Conservation (phyloP, 2,797 vertebrate genomes). For the Hapalemur alaotrensis region DNA sequence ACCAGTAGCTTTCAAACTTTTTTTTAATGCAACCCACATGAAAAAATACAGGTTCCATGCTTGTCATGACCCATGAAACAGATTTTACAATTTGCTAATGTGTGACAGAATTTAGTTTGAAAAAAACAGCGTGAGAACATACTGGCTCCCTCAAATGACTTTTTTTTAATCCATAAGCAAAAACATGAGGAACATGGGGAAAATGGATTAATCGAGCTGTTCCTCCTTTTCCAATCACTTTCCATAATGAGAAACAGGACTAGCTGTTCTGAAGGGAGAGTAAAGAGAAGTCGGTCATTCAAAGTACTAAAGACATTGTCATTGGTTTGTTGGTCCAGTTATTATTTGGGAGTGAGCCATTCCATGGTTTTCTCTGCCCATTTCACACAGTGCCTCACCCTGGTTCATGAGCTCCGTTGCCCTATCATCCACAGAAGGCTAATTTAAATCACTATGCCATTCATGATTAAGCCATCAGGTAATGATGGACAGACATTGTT, state of each 20-base stretch:
- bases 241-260: background rate
- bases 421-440: slow-evolving; percentile 73
- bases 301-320: slow-evolving; percentile 18
- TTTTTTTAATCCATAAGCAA: background rate
- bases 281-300: slow-evolving; percentile 6
- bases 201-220: background rate
- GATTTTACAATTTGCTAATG: background rate
- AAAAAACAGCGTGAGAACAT: background rate
- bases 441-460: slow-evolving; percentile 74
- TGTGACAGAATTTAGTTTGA: background rate
- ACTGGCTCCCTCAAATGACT: background rate
- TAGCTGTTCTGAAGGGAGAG: background rate
- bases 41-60: background rate
- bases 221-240: background rate
- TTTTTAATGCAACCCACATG: background rate
- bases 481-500: slow-evolving; percentile 64
- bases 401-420: slow-evolving; percentile 66
- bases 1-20: background rate
- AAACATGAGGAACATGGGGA: background rate
- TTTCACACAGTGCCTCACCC: slow-evolving; percentile 73
- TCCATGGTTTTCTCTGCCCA: slow-evolving; percentile 66
- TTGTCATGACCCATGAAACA: background rate
- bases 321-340: slow-evolving; percentile 73
- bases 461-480: slow-evolving; percentile 74
- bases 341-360: slow-evolving; percentile 71